A percentile compares a stretch with the other conserved stretches of the same genome.
Evolutionary conservation across 1,140 invertebrate genomes (phyloP).

Genomic region (Anastrepha ludens): DNA sequence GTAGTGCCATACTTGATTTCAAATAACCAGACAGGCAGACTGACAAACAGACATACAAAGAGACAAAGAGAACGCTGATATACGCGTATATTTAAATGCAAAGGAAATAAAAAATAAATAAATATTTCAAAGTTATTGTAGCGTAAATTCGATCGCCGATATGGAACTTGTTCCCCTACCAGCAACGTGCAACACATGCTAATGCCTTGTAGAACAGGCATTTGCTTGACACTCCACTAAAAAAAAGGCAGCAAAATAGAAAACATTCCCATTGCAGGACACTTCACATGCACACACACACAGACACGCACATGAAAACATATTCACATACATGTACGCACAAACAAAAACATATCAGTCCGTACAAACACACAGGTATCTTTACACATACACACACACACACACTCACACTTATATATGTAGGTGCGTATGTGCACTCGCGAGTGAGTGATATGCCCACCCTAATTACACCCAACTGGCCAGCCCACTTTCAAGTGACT

Average conservation of each 20-base stretch:
- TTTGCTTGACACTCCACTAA: background rate
- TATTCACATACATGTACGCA: no score
- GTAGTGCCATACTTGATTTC: constrained; percentile 41
- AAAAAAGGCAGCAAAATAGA: background rate
- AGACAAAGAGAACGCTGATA: background rate
- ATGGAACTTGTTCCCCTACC: constrained; percentile 2
- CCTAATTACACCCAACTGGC: constrained; percentile 51
- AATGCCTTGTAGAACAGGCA: background rate
- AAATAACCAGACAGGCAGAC: background rate
- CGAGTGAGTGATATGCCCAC: constrained; percentile 42
- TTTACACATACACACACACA: no score
- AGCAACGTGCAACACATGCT: background rate
- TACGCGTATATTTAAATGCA: background rate
- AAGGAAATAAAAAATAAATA: background rate
- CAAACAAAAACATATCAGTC: no score
- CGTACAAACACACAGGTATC: background rate
- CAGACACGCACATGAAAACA: no score
- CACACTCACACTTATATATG: no score
- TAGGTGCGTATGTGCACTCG: no score
- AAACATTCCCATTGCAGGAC: background rate
- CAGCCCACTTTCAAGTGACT: constrained; percentile 46
- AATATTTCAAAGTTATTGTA: constrained; percentile 24
- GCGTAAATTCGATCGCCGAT: constrained; percentile 36
- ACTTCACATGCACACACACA: no score
- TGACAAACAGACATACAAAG: background rate